Evolutionary conservation across 1,140 invertebrate species (phyloP).

Genomic region (Pogonomyrmex californicus): DNA sequence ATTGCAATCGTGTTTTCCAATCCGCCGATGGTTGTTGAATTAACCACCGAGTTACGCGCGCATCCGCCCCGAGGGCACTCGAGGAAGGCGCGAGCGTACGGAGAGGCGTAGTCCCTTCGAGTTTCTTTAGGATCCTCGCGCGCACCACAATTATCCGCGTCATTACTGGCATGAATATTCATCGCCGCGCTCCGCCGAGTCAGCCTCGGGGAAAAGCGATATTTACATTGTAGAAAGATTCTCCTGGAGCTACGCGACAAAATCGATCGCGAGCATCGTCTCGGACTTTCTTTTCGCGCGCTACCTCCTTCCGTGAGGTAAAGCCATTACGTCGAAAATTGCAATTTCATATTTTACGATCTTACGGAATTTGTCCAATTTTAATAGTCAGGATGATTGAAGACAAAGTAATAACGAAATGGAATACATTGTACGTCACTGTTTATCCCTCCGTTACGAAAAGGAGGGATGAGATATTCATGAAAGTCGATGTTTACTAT

Average conservation of each 20-base stretch:
- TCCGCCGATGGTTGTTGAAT: conserved; percentile 60
- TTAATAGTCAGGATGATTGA: conserved; percentile 4
- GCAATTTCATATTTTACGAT: background rate
- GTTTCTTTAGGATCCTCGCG: conserved; percentile 60
- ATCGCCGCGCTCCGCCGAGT: conserved; percentile 55
- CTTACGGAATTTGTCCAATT: background rate
- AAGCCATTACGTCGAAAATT: conserved; percentile 11
- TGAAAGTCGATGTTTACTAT: conserved; percentile 6
- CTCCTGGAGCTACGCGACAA: conserved; percentile 24
- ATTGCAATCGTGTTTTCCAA: conserved; percentile 63
- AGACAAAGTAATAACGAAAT: background rate
- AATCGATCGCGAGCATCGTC: conserved; percentile 40
- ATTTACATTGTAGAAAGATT: conserved; percentile 70
- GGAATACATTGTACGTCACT: conserved; percentile 3
- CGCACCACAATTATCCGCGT: conserved; percentile 77
- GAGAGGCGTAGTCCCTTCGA: conserved; percentile 45
- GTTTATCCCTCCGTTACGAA: conserved; percentile 15
- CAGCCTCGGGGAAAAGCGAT: conserved; percentile 68
- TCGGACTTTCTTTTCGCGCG: conserved; percentile 1
- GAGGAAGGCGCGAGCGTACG: conserved; percentile 27
- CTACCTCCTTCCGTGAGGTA: background rate
- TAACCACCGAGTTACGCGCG: conserved; percentile 74
- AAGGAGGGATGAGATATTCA: background rate
- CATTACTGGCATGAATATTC: conserved; percentile 80
- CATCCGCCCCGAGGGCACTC: conserved; percentile 44